These are phyloP conservation scores for Ormyrus pomaceus DNA, from an alignment of 2,888 invertebrate genomes.

Conservation along the genomic window DNA sequence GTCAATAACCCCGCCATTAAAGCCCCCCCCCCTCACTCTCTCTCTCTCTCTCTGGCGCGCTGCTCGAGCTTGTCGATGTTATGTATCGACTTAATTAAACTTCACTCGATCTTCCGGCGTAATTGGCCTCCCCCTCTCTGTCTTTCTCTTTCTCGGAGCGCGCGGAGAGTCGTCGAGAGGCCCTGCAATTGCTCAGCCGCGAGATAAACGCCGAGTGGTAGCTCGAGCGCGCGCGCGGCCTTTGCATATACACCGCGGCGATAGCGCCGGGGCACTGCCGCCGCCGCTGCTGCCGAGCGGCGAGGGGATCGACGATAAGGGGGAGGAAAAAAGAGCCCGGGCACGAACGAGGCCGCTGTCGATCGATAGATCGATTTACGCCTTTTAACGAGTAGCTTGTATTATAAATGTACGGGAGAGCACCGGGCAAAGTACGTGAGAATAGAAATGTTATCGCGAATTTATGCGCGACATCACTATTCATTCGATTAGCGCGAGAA, in stretches of 20 bases:
- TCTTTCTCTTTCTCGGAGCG: slow-evolving; percentile 1
- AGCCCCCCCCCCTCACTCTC: slow-evolving; percentile 52
- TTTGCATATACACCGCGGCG: too few species aligned
- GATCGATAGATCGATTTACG: slow-evolving; percentile 57
- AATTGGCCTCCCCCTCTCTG: slow-evolving; percentile 50
- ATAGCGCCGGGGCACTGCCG: background rate
- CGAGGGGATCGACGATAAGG: slow-evolving; percentile 39
- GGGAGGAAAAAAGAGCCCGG: background rate
- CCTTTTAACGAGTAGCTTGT: slow-evolving; percentile 40
- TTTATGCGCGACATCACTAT: slow-evolving; percentile 55
- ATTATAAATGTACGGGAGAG: slow-evolving; percentile 5
- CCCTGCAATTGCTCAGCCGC: slow-evolving; percentile 32
- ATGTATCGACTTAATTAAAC: slow-evolving; percentile 63
- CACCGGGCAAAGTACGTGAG: background rate
- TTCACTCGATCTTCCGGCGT: slow-evolving; percentile 59
- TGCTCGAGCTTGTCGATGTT: slow-evolving; percentile 42
- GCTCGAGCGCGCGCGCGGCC: background rate
- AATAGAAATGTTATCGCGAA: slow-evolving; percentile 57
- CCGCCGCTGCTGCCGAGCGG: background rate
- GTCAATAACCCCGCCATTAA: slow-evolving; percentile 32
- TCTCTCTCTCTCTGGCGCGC: too few species aligned
- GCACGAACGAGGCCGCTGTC: slow-evolving; percentile 17
- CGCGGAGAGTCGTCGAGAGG: background rate
- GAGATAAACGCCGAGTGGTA: slow-evolving; percentile 35
- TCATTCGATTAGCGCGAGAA: slow-evolving; percentile 52